phyloP scores from a whole-genome alignment of 2,797 vertebrate genomes.

The Chrysolophus pictus region DNA sequence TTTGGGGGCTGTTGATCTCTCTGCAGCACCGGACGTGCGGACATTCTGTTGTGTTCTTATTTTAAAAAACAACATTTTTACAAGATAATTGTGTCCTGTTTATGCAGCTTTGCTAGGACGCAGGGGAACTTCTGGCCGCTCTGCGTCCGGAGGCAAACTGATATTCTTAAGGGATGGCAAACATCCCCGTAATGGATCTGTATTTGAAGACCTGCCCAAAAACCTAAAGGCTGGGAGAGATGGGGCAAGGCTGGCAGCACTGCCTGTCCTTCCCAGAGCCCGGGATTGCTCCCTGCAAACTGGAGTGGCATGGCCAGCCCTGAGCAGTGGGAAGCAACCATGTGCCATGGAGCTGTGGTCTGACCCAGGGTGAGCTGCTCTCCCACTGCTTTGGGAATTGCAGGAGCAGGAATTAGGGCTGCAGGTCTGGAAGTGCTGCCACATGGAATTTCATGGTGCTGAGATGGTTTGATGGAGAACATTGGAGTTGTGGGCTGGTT shows the following conservation, averaged over 20 bases:
- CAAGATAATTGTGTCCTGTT: neutral
- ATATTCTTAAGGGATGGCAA: neutral
- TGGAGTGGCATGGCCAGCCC: neutral
- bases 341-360: neutral
- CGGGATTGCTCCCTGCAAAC: neutral
- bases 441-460: neutral
- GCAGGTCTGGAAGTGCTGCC: neutral
- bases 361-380: neutral
- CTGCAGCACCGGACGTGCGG: neutral
- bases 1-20: neutral
- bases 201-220: neutral
- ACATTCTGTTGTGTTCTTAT: neutral
- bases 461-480: neutral
- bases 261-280: neutral
- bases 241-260: neutral
- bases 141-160: neutral
- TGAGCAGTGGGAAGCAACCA: neutral
- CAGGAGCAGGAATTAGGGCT: too few species aligned
- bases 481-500: neutral
- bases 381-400: neutral
- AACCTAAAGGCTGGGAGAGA: neutral
- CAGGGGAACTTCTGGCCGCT: neutral
- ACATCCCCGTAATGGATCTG: fast-evolving
- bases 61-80: neutral
- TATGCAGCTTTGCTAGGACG: neutral